A percentile compares a stretch with the other conserved stretches of the same genome.
Conservation (phyloP, 2,888 invertebrate species). For the Abscondita cerata region DNA sequence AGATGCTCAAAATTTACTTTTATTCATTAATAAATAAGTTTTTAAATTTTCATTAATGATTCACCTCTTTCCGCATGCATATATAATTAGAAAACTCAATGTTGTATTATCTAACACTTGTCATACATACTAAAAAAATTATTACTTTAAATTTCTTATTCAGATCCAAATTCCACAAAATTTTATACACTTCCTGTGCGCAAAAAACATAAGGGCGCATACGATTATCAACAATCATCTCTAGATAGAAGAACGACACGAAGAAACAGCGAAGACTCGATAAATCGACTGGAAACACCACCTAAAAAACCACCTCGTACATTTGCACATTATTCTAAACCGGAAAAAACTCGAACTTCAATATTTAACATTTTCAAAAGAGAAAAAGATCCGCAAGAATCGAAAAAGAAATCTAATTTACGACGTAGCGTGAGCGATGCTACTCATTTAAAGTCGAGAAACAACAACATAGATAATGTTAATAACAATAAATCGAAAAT, state of each 20-base stretch:
- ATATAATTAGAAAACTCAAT: too few species aligned
- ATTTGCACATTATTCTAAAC: conserved; percentile 60
- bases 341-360: conserved; percentile 65
- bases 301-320: conserved; percentile 55
- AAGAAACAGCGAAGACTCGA: conserved; percentile 65
- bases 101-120: too few species aligned
- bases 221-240: conserved; percentile 47
- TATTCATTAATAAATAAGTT: too few species aligned
- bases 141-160: conserved; percentile 18
- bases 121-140: too few species aligned
- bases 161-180: conserved; percentile 62
- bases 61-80: too few species aligned
- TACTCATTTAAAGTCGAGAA: conserved; percentile 66
- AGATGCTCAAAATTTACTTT: too few species aligned
- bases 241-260: conserved; percentile 46
- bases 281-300: conserved; percentile 49
- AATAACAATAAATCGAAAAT: conserved; percentile 65
- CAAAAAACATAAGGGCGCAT: conserved; percentile 61
- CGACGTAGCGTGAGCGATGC: conserved; percentile 61
- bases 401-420: conserved; percentile 59
- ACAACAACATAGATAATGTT: conserved; percentile 34
- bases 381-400: conserved; percentile 65
- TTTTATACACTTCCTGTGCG: conserved; percentile 74
- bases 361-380: conserved; percentile 73
- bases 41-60: too few species aligned